Conservation (phyloP, 1,140 invertebrate species). For the Lucilia cuprina region DNA sequence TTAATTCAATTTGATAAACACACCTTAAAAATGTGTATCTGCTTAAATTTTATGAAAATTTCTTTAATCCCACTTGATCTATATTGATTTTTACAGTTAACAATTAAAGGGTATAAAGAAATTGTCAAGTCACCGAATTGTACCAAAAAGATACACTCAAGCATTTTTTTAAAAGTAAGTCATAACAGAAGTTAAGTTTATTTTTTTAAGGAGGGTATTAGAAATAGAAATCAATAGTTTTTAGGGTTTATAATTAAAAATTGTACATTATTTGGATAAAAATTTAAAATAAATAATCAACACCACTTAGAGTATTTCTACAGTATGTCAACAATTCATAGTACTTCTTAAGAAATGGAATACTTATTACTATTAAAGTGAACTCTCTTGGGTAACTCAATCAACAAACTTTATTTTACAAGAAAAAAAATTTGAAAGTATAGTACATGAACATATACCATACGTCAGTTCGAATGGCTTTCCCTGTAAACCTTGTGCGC, state of each 20-base stretch:
- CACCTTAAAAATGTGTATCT: not conserved
- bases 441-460: too few species aligned
- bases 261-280: not conserved
- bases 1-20: not conserved
- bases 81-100: not conserved
- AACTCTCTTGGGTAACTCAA: too few species aligned
- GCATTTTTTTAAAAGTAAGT: not conserved
- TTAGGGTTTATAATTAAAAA: not conserved
- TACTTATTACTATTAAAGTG: too few species aligned
- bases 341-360: too few species aligned
- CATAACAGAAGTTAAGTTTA: not conserved
- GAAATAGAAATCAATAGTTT: not conserved
- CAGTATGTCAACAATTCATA: too few species aligned
- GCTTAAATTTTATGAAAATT: not conserved
- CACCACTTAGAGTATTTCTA: not conserved
- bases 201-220: not conserved
- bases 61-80: conserved; percentile 5
- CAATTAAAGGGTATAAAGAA: not conserved
- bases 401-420: too few species aligned
- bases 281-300: not conserved
- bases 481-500: too few species aligned
- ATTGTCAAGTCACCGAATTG: not conserved
- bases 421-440: too few species aligned
- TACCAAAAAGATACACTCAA: not conserved
- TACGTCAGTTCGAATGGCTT: too few species aligned